These are phyloP conservation scores for Agrypnus murinus DNA, from an alignment of 2,888 invertebrate genomes.

Conservation along the genomic window DNA sequence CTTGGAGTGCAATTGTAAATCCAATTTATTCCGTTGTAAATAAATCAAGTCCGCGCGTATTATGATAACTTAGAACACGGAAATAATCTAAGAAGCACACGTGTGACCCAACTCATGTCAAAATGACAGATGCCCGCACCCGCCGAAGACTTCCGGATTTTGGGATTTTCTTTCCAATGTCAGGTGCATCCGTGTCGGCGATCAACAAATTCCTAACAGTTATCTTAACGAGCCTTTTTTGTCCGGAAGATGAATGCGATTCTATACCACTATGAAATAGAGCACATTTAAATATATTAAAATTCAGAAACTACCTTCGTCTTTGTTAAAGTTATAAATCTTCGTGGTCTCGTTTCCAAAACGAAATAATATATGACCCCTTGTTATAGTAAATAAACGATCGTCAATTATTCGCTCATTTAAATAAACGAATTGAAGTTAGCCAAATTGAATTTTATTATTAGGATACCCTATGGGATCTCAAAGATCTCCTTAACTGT, in stretches of 20 bases:
- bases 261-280: conserved; percentile 1
- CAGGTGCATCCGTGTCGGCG: conserved; percentile 27
- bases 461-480: too few species aligned
- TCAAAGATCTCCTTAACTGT: too few species aligned
- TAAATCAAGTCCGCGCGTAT: conserved; percentile 33
- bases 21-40: conserved; percentile 39
- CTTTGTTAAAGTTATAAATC: conserved; percentile 4
- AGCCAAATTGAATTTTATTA: too few species aligned
- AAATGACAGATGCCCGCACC: conserved; percentile 49
- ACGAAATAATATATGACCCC: neutral
- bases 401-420: neutral
- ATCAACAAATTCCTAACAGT: conserved; percentile 16
- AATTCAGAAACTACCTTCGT: conserved; percentile 9
- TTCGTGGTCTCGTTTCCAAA: neutral
- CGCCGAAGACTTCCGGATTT: conserved; percentile 48
- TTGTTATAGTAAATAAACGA: too few species aligned
- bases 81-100: conserved; percentile 49
- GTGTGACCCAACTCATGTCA: conserved; percentile 51
- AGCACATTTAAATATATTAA: conserved; percentile 19
- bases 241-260: conserved; percentile 16
- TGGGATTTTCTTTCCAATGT: conserved; percentile 25
- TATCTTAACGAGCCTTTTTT: conserved; percentile 14
- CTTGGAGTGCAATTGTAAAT: conserved; percentile 38
- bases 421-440: neutral
- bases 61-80: conserved; percentile 43